Conservation (phyloP, 2,888 invertebrate species). For the Melieria omissa region DNA sequence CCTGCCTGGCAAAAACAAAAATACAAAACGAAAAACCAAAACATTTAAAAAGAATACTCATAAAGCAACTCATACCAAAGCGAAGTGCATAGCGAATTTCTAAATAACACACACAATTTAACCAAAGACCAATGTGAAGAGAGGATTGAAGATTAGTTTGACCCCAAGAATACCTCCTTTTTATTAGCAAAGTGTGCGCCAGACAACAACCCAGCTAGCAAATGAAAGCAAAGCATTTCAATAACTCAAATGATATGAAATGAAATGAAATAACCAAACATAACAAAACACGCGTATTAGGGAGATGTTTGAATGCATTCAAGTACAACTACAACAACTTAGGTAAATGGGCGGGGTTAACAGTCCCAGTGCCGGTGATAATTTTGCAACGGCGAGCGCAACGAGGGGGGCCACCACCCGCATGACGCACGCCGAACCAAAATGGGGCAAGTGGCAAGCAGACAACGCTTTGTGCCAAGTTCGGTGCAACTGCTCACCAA, state of each 20-base stretch:
- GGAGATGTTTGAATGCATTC: constrained; percentile 38
- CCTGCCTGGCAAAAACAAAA: not conserved
- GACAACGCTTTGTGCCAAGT: not conserved
- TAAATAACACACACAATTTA: constrained; percentile 12
- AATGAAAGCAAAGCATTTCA: not conserved
- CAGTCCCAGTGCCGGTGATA: too few species aligned
- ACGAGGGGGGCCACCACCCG: too few species aligned
- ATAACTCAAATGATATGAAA: not conserved
- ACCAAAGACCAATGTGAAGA: not conserved
- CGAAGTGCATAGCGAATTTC: constrained; percentile 3
- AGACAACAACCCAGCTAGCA: not conserved
- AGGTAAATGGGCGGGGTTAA: too few species aligned
- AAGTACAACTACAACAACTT: not conserved
- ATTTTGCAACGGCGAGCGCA: too few species aligned
- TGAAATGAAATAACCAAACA: not conserved
- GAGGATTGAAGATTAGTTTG: constrained; percentile 33
- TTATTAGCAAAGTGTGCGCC: constrained; percentile 15
- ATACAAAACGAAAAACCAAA: constrained; percentile 12
- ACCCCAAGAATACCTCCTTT: constrained; percentile 42
- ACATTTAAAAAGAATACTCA: constrained; percentile 24
- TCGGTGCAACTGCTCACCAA: constrained; percentile 14
- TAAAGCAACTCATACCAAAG: constrained; percentile 37
- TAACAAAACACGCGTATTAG: not conserved
- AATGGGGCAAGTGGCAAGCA: too few species aligned
- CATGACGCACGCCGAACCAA: too few species aligned